Percentiles rank a stretch among this genome's conserved stretches.
phyloP scores from a whole-genome alignment of 92 coral and sea anemone species.

The Metridium senile region DNA sequence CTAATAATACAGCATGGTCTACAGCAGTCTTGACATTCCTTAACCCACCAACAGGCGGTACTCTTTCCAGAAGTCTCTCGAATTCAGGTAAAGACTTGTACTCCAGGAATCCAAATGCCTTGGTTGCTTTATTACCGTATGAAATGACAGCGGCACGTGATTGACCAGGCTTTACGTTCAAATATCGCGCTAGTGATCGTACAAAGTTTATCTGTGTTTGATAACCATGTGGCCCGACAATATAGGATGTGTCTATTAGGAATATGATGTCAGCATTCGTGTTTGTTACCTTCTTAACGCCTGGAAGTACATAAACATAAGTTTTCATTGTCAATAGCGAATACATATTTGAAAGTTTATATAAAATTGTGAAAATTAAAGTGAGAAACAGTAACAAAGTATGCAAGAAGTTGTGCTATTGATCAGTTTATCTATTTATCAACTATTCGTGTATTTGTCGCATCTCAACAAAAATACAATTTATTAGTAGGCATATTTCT shows the following conservation, averaged over 20 bases:
- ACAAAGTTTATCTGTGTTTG: slow-evolving; percentile 60
- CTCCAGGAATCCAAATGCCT: slow-evolving; percentile 51
- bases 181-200: slow-evolving; percentile 60
- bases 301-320: slow-evolving; percentile 13
- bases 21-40: slow-evolving; percentile 74
- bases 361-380: too few relatives aligned
- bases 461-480: too few relatives aligned
- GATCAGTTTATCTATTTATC: too few relatives aligned
- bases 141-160: slow-evolving; percentile 74
- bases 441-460: too few relatives aligned
- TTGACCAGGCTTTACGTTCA: slow-evolving; percentile 58
- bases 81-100: slow-evolving; percentile 48
- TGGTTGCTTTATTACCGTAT: slow-evolving; percentile 64
- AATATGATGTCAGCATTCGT: slow-evolving; percentile 68
- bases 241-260: slow-evolving; percentile 79
- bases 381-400: too few relatives aligned
- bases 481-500: too few relatives aligned
- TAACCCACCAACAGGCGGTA: slow-evolving; percentile 60
- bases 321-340: too few relatives aligned
- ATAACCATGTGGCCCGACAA: slow-evolving; percentile 56
- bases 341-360: too few relatives aligned
- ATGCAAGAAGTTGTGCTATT: too few relatives aligned
- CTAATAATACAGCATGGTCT: slow-evolving; percentile 49
- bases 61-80: slow-evolving; percentile 42
- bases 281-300: slow-evolving; percentile 17